Conservation (phyloP, 2,888 invertebrate genomes). For the Oxytorus armatus region DNA sequence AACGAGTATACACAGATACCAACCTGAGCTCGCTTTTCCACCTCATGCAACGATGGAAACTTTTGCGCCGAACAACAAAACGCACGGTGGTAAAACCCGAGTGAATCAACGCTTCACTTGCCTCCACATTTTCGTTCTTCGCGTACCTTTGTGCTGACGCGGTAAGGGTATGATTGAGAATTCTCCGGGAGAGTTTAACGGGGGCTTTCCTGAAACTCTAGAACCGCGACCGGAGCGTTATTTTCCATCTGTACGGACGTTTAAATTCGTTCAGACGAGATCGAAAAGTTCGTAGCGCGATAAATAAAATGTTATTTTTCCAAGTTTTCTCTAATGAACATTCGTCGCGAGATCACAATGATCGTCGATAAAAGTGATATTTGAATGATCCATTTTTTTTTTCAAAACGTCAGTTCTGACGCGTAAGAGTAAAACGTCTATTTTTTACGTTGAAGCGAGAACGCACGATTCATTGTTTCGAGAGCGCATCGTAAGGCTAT, state of each 20-base stretch:
- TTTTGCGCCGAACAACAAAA: conserved; percentile 53
- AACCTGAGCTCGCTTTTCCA: conserved; percentile 6
- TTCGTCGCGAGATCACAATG: no score
- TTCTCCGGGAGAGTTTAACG: background rate
- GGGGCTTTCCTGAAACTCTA: background rate
- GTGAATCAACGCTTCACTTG: conserved; percentile 38
- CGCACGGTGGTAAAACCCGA: conserved; percentile 3
- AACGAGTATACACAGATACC: conserved; percentile 8
- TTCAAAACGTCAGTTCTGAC: no score
- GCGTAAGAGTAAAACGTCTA: no score
- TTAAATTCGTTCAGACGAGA: background rate
- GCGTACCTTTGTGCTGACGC: no score
- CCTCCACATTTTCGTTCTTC: no score
- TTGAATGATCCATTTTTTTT: no score
- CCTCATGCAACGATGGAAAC: conserved; percentile 17
- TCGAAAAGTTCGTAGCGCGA: background rate
- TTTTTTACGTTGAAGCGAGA: no score
- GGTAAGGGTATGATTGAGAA: background rate
- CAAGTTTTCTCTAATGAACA: no score
- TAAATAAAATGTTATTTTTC: no score
- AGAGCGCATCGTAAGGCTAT: no score
- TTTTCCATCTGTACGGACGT: background rate
- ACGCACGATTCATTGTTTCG: no score
- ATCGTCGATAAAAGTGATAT: no score
- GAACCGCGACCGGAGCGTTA: background rate